Evolutionary conservation across 2,797 vertebrate species (phyloP).

Genomic region (Discoglossus pictus): DNA sequence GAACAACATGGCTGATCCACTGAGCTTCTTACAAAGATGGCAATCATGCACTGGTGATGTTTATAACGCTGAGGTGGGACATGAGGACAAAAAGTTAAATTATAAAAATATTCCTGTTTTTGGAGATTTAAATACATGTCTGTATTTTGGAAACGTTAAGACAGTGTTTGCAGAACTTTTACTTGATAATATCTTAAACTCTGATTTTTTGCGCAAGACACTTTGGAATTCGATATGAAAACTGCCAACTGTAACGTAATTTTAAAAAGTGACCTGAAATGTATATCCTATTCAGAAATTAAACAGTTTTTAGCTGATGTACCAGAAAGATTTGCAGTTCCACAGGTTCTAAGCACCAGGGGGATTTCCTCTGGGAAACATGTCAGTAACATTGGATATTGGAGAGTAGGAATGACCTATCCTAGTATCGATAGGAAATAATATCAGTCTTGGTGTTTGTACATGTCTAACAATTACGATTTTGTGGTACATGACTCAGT

Average conservation of each 20-base stretch:
- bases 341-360: background rate
- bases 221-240: background rate
- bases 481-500: background rate
- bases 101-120: no score
- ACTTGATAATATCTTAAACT: no score
- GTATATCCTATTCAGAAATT: background rate
- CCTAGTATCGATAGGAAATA: background rate
- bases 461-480: background rate
- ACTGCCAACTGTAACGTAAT: background rate
- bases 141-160: no score
- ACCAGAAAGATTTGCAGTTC: background rate
- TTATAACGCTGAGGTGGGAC: background rate
- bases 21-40: background rate
- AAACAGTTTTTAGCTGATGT: background rate
- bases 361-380: background rate
- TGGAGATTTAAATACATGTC: no score
- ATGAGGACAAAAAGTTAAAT: background rate
- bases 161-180: no score
- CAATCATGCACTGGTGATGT: background rate
- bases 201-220: background rate
- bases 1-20: background rate
- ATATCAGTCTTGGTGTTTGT: constrained; percentile 3
- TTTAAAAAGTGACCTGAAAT: background rate
- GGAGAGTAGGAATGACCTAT: background rate
- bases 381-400: background rate